A percentile compares a stretch with the other conserved stretches of the same genome.
phyloP scores from a whole-genome alignment of 2,797 vertebrate genomes.

The Avahi laniger region DNA sequence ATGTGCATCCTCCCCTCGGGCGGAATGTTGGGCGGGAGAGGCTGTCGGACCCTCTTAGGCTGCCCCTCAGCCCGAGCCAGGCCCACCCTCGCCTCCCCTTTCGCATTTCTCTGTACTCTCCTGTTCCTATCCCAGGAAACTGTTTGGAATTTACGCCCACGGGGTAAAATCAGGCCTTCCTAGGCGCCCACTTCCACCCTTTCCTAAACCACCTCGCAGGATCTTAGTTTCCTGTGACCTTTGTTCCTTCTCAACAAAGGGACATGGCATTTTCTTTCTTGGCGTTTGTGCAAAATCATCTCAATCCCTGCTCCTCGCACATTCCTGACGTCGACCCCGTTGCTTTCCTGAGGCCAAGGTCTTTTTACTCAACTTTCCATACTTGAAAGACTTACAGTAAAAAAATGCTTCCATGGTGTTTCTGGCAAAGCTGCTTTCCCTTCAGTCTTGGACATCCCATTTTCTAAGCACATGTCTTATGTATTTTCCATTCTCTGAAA shows the following conservation, averaged over 20 bases:
- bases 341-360: not conserved
- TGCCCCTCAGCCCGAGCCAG: not conserved
- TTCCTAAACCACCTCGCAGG: not conserved
- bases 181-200: not conserved
- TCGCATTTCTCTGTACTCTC: not conserved
- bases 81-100: not conserved
- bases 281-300: not conserved
- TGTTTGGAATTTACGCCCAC: not conserved
- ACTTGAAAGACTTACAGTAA: not conserved
- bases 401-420: not conserved
- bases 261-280: not conserved
- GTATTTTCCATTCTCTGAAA: not conserved
- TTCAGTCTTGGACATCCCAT: not conserved
- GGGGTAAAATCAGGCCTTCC: not conserved
- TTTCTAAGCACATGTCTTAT: not conserved
- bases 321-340: not conserved
- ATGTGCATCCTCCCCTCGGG: conserved; percentile 53
- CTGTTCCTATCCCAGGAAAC: not conserved
- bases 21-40: conserved; percentile 67
- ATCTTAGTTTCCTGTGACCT: conserved; percentile 51
- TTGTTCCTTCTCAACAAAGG: conserved; percentile 60
- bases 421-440: not conserved
- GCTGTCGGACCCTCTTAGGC: conserved; percentile 19
- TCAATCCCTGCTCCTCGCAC: not conserved
- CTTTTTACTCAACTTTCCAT: not conserved